A percentile compares a stretch with the other conserved stretches of the same genome.
These are phyloP conservation scores for Ciconia nigra DNA, from an alignment of 2,797 vertebrate species.

Conservation along the genomic window DNA sequence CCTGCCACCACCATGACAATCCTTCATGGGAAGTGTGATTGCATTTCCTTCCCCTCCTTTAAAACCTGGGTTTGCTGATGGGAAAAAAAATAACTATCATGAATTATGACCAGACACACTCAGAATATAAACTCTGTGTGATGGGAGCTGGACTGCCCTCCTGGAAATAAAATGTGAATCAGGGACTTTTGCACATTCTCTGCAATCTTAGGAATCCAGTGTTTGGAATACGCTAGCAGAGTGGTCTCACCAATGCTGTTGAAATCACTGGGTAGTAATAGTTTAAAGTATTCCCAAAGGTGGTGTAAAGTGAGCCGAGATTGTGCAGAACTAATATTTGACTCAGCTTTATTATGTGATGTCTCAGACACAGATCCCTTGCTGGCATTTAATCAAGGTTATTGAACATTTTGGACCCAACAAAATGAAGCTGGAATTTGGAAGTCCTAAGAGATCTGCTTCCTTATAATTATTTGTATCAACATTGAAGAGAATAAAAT, in stretches of 20 bases:
- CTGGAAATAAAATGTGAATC: neutral
- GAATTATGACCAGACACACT: neutral
- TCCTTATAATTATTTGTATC: neutral
- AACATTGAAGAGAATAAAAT: neutral
- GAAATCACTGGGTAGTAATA: neutral
- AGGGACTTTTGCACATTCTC: neutral
- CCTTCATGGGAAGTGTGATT: neutral
- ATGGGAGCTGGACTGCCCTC: neutral
- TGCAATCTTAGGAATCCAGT: neutral
- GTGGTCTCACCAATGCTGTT: neutral
- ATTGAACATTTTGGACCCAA: neutral
- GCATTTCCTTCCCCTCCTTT: neutral
- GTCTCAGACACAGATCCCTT: neutral
- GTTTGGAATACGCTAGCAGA: neutral
- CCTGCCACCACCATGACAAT: neutral
- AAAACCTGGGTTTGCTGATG: neutral
- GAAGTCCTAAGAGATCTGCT: neutral
- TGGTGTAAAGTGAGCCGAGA: neutral
- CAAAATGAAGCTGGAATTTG: neutral
- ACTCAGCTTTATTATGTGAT: conserved; percentile 31
- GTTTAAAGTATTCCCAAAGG: conserved; percentile 5
- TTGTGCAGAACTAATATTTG: conserved; percentile 31
- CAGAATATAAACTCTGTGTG: neutral
- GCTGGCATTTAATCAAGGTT: neutral
- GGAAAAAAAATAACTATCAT: neutral